Evolutionary conservation across 1,140 invertebrate genomes (phyloP), one percentile per base, ranked within the genome.

Genomic region (Thrips palmi): DNA sequence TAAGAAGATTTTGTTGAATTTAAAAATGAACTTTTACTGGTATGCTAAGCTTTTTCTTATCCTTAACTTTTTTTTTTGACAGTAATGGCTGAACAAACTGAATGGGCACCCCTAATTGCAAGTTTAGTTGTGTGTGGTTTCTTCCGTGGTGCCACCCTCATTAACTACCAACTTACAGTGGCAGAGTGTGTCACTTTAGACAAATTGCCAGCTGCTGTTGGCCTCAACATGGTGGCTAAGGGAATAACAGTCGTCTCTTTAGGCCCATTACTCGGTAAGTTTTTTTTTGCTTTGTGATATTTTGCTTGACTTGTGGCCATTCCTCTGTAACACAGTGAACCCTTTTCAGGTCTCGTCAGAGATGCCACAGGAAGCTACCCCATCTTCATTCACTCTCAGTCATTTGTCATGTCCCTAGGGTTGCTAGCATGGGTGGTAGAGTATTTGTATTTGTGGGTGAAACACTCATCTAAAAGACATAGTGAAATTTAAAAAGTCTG

Each of bases 201-300:
- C 45, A 77, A 75, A 49, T 51, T 79, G 43, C 76, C 77, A 0
- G 74, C 73, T 18, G 77, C 75, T 19, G 75, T 77, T 50, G 76
- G 77, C 19, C 61, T 79, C 38, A 75, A 77, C 48, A 74, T 79
- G 68, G 75, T 80, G 25, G 71, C 68, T 40, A 81, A 80, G 50
- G 77, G 75, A 18, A 47, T 77, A 1, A 70, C 76, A 45, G 74
- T 79, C 12, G 64, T 76, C 6, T 47, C 56, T 6, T 63, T 80
- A 30, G 76, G 77, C 33, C 77, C 77, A 8, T 33, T 78, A 40
- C 67, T 78, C 48, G 77, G 77, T 80, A 55, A 61, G 63, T 56
- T 24, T 39, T 32, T 20, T 10, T 32, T 8, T 20, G 10, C 12
- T 4, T 17, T 18, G 1, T 24, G 2, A 29, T 19, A 18, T 23